Percentiles rank a stretch among this genome's conserved stretches.
Evolutionary conservation across 92 coral and sea anemone species (phyloP).

Genomic region (Siderastrea siderea): DNA sequence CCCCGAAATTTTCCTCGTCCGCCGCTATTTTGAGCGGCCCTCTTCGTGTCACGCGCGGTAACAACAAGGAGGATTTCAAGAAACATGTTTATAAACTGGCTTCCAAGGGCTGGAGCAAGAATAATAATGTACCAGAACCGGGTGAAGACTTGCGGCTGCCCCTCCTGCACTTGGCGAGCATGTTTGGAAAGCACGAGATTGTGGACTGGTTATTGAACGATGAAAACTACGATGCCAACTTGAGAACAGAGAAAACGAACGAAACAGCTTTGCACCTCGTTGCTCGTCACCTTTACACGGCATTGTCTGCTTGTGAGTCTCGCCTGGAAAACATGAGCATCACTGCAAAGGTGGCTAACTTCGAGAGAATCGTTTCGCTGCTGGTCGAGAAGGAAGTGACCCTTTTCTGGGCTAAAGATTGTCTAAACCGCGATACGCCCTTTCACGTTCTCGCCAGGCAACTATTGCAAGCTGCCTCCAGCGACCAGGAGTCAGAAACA

Average conservation of each 20-base stretch:
- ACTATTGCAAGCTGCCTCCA: background rate
- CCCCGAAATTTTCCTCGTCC: slow-evolving; percentile 24
- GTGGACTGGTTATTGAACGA: slow-evolving; percentile 65
- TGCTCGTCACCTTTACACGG: slow-evolving; percentile 56
- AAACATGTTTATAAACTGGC: slow-evolving; percentile 13
- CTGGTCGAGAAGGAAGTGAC: slow-evolving; percentile 29
- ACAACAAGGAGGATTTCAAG: slow-evolving; percentile 47
- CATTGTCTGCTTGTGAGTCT: slow-evolving; percentile 12
- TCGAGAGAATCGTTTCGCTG: slow-evolving; percentile 29
- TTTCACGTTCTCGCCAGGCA: slow-evolving; percentile 34
- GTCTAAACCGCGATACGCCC: slow-evolving; percentile 13
- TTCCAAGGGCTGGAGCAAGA: slow-evolving; percentile 44
- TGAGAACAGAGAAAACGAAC: slow-evolving; percentile 2
- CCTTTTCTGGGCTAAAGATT: slow-evolving; percentile 44
- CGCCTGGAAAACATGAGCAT: slow-evolving; percentile 43
- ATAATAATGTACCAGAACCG: slow-evolving; percentile 59
- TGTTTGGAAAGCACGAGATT: slow-evolving; percentile 62
- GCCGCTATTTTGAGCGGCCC: slow-evolving; percentile 1
- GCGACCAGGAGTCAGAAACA: background rate
- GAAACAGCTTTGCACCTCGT: slow-evolving; percentile 64
- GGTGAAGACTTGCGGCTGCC: slow-evolving; percentile 50
- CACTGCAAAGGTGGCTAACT: slow-evolving; percentile 32
- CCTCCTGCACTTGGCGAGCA: slow-evolving; percentile 62
- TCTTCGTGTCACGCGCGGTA: slow-evolving; percentile 32
- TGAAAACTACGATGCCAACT: slow-evolving; percentile 32